A percentile compares a stretch with the other conserved stretches of the same genome.
Evolutionary conservation across 2,888 invertebrate genomes (phyloP).

Genomic region (Ptychoptera contaminata): DNA sequence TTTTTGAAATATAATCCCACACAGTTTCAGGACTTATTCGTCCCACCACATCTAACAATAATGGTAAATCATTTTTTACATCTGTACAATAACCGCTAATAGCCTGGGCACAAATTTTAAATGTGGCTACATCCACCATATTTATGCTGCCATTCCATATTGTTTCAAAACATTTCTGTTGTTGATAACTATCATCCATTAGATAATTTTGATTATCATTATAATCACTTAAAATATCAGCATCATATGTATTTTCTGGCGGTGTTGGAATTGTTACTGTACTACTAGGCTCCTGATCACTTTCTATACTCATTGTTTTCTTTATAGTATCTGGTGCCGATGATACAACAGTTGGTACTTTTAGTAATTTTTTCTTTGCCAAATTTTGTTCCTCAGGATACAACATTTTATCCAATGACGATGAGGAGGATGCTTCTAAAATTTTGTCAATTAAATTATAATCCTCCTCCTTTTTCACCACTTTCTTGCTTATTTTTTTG

Average conservation of each 20-base stretch:
- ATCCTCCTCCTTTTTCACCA: constrained; percentile 9
- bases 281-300: constrained; percentile 66
- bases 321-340: constrained; percentile 7
- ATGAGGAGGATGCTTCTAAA: constrained; percentile 15
- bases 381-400: constrained; percentile 9
- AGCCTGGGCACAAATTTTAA: constrained; percentile 66
- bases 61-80: constrained; percentile 55
- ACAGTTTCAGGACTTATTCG: constrained; percentile 79
- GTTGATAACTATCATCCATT: constrained; percentile 12
- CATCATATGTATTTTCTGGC: constrained; percentile 14
- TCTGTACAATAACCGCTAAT: constrained; percentile 53
- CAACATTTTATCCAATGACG: not conserved
- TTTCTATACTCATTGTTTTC: constrained; percentile 28
- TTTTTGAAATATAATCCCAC: constrained; percentile 86
- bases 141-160: constrained; percentile 58
- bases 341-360: constrained; percentile 7
- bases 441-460: constrained; percentile 29
- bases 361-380: constrained; percentile 6
- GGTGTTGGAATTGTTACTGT: constrained; percentile 55
- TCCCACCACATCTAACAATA: constrained; percentile 75
- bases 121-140: constrained; percentile 83
- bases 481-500: constrained; percentile 10
- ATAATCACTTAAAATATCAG: not conserved
- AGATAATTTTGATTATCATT: not conserved
- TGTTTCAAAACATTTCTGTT: constrained; percentile 19